Evolutionary conservation across 2,113 vertebrate genomes (phyloP).

Genomic region (Mobula hypostoma): DNA sequence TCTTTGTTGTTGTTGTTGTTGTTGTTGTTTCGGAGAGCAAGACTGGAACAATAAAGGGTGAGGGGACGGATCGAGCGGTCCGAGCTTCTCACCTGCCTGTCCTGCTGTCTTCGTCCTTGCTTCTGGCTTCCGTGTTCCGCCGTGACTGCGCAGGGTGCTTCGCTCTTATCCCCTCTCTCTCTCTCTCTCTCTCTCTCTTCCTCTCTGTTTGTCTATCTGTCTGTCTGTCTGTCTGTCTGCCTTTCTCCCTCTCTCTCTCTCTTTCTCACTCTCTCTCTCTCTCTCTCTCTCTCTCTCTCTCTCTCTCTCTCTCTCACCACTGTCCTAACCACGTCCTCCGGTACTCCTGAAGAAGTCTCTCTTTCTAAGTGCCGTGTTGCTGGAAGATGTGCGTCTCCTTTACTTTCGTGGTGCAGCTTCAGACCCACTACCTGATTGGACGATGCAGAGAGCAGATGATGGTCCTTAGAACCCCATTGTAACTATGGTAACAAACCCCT

Average conservation of each 20-base stretch:
- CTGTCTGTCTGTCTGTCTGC: too few relatives aligned
- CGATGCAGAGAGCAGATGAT: slow-evolving; percentile 85
- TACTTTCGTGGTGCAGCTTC: slow-evolving; percentile 86
- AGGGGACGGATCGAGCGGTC: slow-evolving; percentile 64
- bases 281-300: neutral
- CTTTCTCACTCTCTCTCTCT: neutral
- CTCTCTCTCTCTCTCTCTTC: too few relatives aligned
- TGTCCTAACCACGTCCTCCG: slow-evolving; percentile 63
- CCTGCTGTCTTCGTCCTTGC: slow-evolving; percentile 56
- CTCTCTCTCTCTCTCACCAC: slow-evolving; percentile 52
- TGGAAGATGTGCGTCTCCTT: slow-evolving; percentile 77
- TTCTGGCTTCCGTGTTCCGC: slow-evolving; percentile 65
- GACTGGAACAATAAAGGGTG: slow-evolving; percentile 57
- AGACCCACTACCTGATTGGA: slow-evolving; percentile 84
- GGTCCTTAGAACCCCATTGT: slow-evolving; percentile 81
- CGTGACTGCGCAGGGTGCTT: slow-evolving; percentile 70
- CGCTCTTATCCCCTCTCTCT: neutral
- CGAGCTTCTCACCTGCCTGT: slow-evolving; percentile 80
- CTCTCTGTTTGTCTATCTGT: too few relatives aligned
- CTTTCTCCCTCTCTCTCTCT: neutral
- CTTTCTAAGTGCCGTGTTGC: slow-evolving; percentile 77
- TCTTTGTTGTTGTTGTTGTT: slow-evolving; percentile 22
- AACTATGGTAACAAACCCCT: slow-evolving; percentile 93
- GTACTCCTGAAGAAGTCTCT: slow-evolving; percentile 69
- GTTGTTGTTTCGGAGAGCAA: slow-evolving; percentile 53